A percentile compares a stretch with the other conserved stretches of the same genome.
These are phyloP conservation scores for Holcopasites calliopsidis DNA, from an alignment of 1,140 invertebrate species.

Conservation along the genomic window DNA sequence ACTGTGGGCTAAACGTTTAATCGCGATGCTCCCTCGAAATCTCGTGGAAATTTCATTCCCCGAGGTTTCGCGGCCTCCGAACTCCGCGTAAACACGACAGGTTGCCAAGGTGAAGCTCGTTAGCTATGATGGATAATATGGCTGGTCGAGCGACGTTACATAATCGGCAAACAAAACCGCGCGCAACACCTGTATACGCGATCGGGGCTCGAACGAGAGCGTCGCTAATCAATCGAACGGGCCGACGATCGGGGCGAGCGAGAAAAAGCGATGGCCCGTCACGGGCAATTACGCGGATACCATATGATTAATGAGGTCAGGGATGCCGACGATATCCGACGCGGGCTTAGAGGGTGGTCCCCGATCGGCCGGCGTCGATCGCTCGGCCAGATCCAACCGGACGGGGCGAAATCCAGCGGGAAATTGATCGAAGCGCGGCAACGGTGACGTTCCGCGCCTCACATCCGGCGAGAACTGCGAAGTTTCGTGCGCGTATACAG, in stretches of 20 bases:
- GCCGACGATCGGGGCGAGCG: conserved; percentile 10
- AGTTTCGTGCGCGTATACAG: neutral
- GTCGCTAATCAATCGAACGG: conserved; percentile 20
- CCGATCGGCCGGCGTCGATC: neutral
- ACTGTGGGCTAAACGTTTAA: conserved; percentile 41
- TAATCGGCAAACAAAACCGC: conserved; percentile 5
- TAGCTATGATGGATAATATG: conserved; percentile 21
- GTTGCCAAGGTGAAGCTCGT: neutral
- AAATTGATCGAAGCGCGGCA: neutral
- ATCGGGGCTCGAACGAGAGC: conserved; percentile 7
- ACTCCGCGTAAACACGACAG: neutral
- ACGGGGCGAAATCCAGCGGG: neutral
- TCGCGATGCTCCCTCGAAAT: conserved; percentile 12
- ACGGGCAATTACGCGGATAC: conserved; percentile 32
- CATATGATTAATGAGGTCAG: conserved; percentile 25
- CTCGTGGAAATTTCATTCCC: neutral
- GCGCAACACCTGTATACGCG: conserved; percentile 21
- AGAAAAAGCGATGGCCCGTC: conserved; percentile 20
- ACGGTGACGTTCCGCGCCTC: neutral
- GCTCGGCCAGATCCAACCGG: neutral
- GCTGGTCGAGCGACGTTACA: conserved; percentile 27
- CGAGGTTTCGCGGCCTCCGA: neutral
- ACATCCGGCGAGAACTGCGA: too few relatives aligned
- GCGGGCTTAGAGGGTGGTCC: conserved; percentile 24
- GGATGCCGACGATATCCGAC: conserved; percentile 18